phyloP scores from a whole-genome alignment of 2,888 invertebrate genomes.

The Mythimna vitellina region DNA sequence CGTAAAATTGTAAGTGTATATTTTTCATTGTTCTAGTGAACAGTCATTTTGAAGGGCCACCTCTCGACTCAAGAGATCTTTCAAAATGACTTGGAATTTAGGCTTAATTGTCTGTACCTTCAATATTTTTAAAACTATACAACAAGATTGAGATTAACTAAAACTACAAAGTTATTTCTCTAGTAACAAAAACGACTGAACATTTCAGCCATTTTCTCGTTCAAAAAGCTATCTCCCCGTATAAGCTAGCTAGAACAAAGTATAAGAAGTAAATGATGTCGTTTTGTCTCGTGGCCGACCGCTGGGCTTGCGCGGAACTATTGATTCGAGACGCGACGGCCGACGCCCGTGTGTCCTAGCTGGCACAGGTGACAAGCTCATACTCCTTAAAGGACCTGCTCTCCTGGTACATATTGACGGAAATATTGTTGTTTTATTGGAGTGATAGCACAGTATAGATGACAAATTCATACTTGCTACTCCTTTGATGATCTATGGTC shows the following conservation, averaged over 20 bases:
- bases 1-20: no score
- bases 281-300: slow-evolving; percentile 63
- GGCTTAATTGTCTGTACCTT: no score
- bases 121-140: background rate
- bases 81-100: no score
- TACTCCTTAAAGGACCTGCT: slow-evolving; percentile 47
- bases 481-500: no score
- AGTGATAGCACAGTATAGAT: no score
- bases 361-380: slow-evolving; percentile 74
- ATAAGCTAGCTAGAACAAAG: slow-evolving; percentile 37
- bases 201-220: slow-evolving; percentile 1
- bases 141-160: background rate
- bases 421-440: no score
- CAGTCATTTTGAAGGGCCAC: no score
- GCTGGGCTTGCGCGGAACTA: slow-evolving; percentile 82
- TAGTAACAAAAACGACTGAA: background rate
- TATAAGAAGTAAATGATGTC: slow-evolving; percentile 67
- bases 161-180: background rate
- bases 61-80: no score
- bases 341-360: slow-evolving; percentile 76
- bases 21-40: no score
- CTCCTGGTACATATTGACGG: slow-evolving; percentile 1
- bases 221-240: slow-evolving; percentile 7
- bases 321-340: slow-evolving; percentile 79
- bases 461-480: no score